Conservation (phyloP, 1,140 invertebrate species). For the Lepidurus arcticus region DNA sequence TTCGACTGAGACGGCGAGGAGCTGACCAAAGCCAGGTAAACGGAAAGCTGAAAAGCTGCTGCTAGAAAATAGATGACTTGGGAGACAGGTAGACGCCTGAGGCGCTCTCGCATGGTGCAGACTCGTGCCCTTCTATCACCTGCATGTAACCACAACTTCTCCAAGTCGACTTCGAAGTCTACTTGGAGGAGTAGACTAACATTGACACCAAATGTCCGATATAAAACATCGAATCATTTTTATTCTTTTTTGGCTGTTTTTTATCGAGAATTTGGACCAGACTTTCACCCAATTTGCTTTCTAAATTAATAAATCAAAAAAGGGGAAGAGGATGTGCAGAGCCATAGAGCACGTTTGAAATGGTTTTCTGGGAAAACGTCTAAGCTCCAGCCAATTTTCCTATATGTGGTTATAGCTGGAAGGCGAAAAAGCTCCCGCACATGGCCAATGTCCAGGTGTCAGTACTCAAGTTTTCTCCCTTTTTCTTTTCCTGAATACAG, state of each 20-base stretch:
- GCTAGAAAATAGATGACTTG: slow-evolving; percentile 11
- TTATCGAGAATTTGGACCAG: neutral
- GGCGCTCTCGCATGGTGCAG: slow-evolving; percentile 7
- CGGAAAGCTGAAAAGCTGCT: slow-evolving; percentile 9
- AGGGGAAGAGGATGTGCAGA: neutral
- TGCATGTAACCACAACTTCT: neutral
- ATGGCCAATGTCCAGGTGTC: slow-evolving; percentile 10
- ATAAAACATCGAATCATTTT: neutral
- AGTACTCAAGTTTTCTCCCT: slow-evolving; percentile 17
- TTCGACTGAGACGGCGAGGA: slow-evolving; percentile 2
- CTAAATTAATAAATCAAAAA: neutral
- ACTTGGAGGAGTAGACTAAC: neutral
- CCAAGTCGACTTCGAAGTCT: neutral
- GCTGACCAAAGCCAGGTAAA: slow-evolving; percentile 8
- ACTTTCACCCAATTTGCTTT: too few relatives aligned
- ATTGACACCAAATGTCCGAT: neutral
- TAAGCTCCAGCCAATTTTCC: neutral
- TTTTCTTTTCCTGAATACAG: neutral
- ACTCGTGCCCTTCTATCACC: slow-evolving; percentile 20
- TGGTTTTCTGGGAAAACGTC: neutral
- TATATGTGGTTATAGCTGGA: neutral
- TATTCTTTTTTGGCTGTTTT: neutral
- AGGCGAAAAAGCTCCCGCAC: slow-evolving; percentile 14
- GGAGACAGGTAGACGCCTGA: slow-evolving; percentile 2
- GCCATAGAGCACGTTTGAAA: neutral